Conservation (phyloP, 1,140 invertebrate genomes). For the Drosophila guanche region DNA sequence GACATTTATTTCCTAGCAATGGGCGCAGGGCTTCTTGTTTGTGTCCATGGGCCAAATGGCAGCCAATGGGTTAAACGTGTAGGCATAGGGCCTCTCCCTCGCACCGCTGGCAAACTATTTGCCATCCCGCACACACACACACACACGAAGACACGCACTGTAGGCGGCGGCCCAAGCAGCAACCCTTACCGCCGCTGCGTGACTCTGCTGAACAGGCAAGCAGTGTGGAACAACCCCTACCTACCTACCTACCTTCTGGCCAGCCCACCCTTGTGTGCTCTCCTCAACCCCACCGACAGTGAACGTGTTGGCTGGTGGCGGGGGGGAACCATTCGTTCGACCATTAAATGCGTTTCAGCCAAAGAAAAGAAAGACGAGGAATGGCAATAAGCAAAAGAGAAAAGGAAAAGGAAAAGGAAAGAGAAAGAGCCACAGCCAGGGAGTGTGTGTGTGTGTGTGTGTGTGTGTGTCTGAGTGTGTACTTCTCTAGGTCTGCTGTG, state of each 20-base stretch:
- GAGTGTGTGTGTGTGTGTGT: neutral
- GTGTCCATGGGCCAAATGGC: slow-evolving; percentile 29
- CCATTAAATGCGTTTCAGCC: slow-evolving; percentile 65
- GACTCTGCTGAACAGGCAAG: no score
- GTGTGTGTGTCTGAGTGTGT: neutral
- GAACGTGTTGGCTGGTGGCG: no score
- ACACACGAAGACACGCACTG: slow-evolving; percentile 3
- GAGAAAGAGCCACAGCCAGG: slow-evolving; percentile 19
- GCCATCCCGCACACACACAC: slow-evolving; percentile 20
- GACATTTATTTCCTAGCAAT: neutral
- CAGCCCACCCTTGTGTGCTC: no score
- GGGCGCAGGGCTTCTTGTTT: slow-evolving; percentile 1
- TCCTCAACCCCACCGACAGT: no score
- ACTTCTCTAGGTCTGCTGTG: slow-evolving; percentile 7
- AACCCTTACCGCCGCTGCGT: slow-evolving; percentile 27
- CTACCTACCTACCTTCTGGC: neutral
- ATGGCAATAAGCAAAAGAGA: neutral
- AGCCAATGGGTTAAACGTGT: slow-evolving; percentile 43
- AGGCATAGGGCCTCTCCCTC: slow-evolving; percentile 18
- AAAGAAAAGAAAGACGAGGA: slow-evolving; percentile 2
- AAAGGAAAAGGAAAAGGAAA: slow-evolving; percentile 43
- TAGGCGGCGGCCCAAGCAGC: slow-evolving; percentile 16
- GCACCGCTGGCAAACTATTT: slow-evolving; percentile 19
- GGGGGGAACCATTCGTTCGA: slow-evolving; percentile 37
- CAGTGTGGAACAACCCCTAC: no score